Evolutionary conservation across 2,888 invertebrate genomes (phyloP).

Genomic region (Pemphredon lugubris): DNA sequence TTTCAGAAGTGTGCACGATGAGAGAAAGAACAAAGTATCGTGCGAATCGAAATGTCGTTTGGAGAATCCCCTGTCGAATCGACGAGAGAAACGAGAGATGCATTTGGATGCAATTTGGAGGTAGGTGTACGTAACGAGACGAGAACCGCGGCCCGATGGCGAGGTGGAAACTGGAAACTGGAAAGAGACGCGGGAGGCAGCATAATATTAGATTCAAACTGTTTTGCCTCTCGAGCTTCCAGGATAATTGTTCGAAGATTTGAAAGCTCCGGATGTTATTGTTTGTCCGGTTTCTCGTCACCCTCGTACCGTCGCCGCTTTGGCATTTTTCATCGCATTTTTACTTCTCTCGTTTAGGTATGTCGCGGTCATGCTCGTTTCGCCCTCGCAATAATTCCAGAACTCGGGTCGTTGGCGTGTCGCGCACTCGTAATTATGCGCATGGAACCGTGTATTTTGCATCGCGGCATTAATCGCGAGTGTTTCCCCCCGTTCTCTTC

Average conservation of each 20-base stretch:
- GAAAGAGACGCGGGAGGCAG: conserved; percentile 41
- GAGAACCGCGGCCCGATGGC: conserved; percentile 18
- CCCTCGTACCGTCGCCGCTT: background rate
- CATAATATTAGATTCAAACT: conserved; percentile 73
- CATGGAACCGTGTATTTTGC: conserved; percentile 66
- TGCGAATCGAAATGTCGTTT: background rate
- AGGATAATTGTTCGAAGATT: conserved; percentile 69
- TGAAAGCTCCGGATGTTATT: conserved; percentile 63
- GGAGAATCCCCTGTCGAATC: no score
- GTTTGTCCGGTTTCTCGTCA: conserved; percentile 51
- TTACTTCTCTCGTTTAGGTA: conserved; percentile 49
- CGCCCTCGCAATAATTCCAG: conserved; percentile 60
- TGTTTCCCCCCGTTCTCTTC: conserved; percentile 49
- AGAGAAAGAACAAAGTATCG: no score
- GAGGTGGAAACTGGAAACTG: conserved; percentile 26
- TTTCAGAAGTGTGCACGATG: background rate
- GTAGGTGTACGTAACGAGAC: no score
- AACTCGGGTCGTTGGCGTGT: conserved; percentile 51
- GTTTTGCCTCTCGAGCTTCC: conserved; percentile 64
- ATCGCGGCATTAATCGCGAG: conserved; percentile 65
- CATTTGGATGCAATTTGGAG: no score
- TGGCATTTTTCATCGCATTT: conserved; percentile 32
- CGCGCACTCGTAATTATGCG: conserved; percentile 66
- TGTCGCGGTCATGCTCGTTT: conserved; percentile 50
- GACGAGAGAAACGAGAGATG: no score